A percentile compares a stretch with the other conserved stretches of the same genome.
Evolutionary conservation across 1,140 invertebrate species (phyloP).

Genomic region (Macrocentrus cingulum): DNA sequence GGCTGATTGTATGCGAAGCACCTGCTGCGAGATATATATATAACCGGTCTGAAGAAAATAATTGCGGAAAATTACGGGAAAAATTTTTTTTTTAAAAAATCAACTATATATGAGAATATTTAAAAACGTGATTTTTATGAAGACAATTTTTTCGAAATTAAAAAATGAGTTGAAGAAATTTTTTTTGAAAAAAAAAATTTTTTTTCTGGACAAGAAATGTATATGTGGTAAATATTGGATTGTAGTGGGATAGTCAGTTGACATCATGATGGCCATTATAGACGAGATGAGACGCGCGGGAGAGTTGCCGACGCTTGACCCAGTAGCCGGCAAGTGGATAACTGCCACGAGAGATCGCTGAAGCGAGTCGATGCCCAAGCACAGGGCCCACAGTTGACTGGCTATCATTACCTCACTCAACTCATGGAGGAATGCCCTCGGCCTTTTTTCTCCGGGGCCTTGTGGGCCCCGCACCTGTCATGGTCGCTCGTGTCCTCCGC

Average conservation of each 20-base stretch:
- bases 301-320: constrained; percentile 50
- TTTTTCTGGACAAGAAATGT: too few relatives aligned
- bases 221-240: too few relatives aligned
- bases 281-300: constrained; percentile 31
- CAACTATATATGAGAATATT: neutral
- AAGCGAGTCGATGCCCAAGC: constrained; percentile 29
- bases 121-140: neutral
- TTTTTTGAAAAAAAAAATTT: too few relatives aligned
- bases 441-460: constrained; percentile 21
- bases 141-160: neutral
- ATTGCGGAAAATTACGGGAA: neutral
- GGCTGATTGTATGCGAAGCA: constrained; percentile 38
- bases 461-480: constrained; percentile 14
- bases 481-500: constrained; percentile 34
- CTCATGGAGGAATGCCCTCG: constrained; percentile 42
- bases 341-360: constrained; percentile 38
- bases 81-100: too few relatives aligned
- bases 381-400: constrained; percentile 8
- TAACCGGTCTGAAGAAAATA: neutral
- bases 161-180: neutral
- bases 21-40: constrained; percentile 35
- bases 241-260: too few relatives aligned
- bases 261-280: too few relatives aligned
- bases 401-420: constrained; percentile 39
- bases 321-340: constrained; percentile 53